These are phyloP conservation scores for Sarcoramphus papa DNA, from an alignment of 2,797 vertebrate species.

Conservation along the genomic window DNA sequence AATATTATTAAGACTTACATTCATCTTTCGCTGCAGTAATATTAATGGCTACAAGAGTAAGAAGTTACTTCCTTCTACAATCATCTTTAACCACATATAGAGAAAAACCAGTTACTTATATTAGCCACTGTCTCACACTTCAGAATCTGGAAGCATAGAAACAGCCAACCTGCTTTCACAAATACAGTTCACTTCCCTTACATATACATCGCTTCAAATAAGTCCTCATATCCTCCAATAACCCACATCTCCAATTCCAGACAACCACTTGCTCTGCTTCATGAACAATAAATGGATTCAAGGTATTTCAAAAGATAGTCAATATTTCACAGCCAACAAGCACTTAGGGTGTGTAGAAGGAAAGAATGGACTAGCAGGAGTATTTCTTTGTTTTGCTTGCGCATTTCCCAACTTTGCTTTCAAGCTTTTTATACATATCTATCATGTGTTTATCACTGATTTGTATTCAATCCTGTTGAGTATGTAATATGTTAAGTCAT, in stretches of 20 bases:
- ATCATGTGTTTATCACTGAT: background rate
- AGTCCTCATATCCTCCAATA: rapidly evolving
- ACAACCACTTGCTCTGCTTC: background rate
- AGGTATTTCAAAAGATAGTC: background rate
- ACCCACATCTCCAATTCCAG: background rate
- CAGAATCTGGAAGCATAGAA: background rate
- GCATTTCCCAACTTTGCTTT: background rate
- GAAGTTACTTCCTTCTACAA: background rate
- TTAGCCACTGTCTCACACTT: background rate
- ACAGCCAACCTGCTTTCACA: background rate
- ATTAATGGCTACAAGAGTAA: background rate
- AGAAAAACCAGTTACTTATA: background rate
- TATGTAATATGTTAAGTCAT: background rate
- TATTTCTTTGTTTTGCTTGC: background rate
- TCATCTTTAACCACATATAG: background rate
- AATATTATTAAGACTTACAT: background rate
- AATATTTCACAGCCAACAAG: background rate
- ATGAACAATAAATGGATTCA: background rate
- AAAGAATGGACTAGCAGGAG: background rate
- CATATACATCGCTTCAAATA: background rate
- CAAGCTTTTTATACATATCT: background rate
- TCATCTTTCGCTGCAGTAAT: background rate
- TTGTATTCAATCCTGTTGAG: background rate
- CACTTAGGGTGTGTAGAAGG: background rate
- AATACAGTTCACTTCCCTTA: background rate